Conservation (phyloP, 2,888 invertebrate species). For the Temnothorax unifasciatus region DNA sequence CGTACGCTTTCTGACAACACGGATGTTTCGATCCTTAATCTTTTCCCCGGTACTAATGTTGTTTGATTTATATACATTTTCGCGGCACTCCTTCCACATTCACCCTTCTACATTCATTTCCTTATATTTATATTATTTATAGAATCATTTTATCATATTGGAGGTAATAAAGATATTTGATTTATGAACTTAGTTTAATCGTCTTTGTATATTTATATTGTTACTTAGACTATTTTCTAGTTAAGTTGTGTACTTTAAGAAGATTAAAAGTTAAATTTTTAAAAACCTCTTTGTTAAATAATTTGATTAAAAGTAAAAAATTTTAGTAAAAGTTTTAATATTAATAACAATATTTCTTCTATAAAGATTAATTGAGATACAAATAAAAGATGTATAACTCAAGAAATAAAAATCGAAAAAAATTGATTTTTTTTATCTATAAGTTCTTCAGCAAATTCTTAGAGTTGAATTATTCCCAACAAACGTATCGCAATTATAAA, state of each 20-base stretch:
- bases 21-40: conserved; percentile 23
- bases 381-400: background rate
- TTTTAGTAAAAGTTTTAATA: background rate
- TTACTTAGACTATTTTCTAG: background rate
- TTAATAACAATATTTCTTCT: background rate
- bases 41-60: background rate
- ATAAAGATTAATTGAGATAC: background rate
- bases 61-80: background rate
- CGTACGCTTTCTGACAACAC: background rate
- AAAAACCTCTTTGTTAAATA: background rate
- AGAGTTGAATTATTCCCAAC: background rate
- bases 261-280: background rate
- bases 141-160: background rate
- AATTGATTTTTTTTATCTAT: background rate
- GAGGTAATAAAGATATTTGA: background rate
- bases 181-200: background rate
- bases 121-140: background rate
- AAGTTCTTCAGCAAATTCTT: background rate
- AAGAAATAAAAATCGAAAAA: background rate
- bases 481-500: background rate
- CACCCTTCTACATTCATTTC: background rate
- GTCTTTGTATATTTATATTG: background rate
- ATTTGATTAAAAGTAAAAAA: background rate
- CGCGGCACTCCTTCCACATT: background rate
- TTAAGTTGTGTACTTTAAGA: background rate